phyloP scores from a whole-genome alignment of 2,888 invertebrate genomes.

The Lepidocyrtinus sp. region DNA sequence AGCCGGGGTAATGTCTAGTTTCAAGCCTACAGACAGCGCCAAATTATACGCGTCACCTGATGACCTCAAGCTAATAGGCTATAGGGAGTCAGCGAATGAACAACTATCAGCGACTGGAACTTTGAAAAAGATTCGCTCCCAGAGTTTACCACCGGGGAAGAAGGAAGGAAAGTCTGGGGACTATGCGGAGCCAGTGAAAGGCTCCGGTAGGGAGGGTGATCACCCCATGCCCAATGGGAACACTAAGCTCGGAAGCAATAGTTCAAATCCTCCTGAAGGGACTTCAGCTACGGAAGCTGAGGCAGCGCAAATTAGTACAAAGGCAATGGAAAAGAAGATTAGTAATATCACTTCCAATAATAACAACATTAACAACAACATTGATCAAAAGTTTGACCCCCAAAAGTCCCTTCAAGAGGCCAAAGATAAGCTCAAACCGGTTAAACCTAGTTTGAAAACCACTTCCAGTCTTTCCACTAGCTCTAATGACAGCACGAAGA shows the following conservation, averaged over 20 bases:
- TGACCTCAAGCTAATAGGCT: slow-evolving; percentile 83
- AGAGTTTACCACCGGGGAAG: slow-evolving; percentile 72
- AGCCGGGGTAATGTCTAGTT: slow-evolving; percentile 82
- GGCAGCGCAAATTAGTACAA: slow-evolving; percentile 45
- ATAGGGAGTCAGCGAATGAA: slow-evolving; percentile 69
- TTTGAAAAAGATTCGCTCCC: slow-evolving; percentile 69
- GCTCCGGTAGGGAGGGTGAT: slow-evolving; percentile 35
- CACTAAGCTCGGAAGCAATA: slow-evolving; percentile 35
- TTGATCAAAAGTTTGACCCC: slow-evolving; percentile 65
- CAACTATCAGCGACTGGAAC: slow-evolving; percentile 58
- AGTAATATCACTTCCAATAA: slow-evolving; percentile 57
- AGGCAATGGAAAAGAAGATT: slow-evolving; percentile 51
- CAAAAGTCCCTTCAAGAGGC: slow-evolving; percentile 69
- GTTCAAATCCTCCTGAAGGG: slow-evolving; percentile 32
- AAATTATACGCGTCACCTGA: slow-evolving; percentile 92
- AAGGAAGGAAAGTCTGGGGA: slow-evolving; percentile 62
- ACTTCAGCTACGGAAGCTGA: slow-evolving; percentile 39
- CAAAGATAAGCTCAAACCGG: slow-evolving; percentile 68
- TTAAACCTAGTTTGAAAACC: slow-evolving; percentile 66
- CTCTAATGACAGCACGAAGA: slow-evolving; percentile 59
- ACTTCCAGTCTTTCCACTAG: slow-evolving; percentile 54
- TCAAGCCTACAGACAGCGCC: slow-evolving; percentile 88
- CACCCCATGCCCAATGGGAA: slow-evolving; percentile 45
- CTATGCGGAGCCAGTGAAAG: slow-evolving; percentile 67
- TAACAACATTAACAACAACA: slow-evolving; percentile 58